Percentiles rank a stretch among this genome's conserved stretches.
Evolutionary conservation across 2,797 vertebrate genomes (phyloP).

Genomic region (Orestias chungarensis): DNA sequence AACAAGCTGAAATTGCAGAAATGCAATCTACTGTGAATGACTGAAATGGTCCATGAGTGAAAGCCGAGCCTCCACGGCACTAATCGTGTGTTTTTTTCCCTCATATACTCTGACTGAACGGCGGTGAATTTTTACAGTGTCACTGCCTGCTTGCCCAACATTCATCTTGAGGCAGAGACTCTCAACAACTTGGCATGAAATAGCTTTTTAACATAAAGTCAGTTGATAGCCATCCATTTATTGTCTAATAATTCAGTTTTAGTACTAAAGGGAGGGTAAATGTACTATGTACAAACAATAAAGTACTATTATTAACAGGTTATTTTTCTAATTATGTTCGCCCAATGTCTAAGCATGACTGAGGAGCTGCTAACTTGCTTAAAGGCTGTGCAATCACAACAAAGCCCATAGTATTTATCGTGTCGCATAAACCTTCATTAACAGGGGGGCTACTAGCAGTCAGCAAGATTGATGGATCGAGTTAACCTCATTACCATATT

Average conservation of each 20-base stretch:
- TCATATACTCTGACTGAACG: slow-evolving; percentile 19
- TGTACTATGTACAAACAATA: slow-evolving; percentile 17
- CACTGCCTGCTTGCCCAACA: slow-evolving; percentile 35
- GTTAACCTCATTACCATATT: slow-evolving; percentile 56
- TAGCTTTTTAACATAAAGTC: slow-evolving; percentile 52
- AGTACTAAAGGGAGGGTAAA: slow-evolving; percentile 41
- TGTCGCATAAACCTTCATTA: slow-evolving; percentile 60
- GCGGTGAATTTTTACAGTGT: slow-evolving; percentile 28
- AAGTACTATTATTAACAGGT: slow-evolving; percentile 5
- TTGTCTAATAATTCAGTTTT: slow-evolving; percentile 38
- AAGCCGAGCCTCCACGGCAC: slow-evolving; percentile 41
- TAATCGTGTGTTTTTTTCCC: slow-evolving; percentile 48
- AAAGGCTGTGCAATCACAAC: slow-evolving; percentile 40
- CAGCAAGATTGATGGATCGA: slow-evolving; percentile 8
- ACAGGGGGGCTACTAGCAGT: slow-evolving; percentile 39
- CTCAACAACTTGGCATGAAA: slow-evolving; percentile 62
- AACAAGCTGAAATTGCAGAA: slow-evolving; percentile 58
- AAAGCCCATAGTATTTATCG: slow-evolving; percentile 36
- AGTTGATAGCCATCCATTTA: slow-evolving; percentile 10
- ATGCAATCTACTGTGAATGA: slow-evolving; percentile 54
- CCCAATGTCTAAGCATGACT: slow-evolving; percentile 27
- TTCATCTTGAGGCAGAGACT: slow-evolving; percentile 57
- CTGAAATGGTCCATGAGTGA: slow-evolving; percentile 56
- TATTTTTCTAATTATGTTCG: not conserved
- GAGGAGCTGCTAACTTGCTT: slow-evolving; percentile 37